These are phyloP conservation scores for Drosophila mojavensis DNA, from an alignment of 1,140 invertebrate genomes.

Conservation along the genomic window DNA sequence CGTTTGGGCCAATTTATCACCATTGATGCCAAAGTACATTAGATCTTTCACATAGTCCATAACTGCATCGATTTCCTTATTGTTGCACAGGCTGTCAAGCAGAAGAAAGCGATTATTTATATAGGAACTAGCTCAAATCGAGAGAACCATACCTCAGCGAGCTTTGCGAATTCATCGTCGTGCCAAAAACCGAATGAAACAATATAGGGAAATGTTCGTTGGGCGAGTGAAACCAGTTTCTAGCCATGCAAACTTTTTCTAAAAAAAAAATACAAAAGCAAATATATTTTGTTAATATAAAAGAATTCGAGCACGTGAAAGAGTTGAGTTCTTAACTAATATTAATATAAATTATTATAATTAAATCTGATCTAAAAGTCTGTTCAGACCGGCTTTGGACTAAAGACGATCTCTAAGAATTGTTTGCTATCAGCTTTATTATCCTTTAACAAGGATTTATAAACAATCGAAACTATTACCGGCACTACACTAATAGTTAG, in stretches of 20 bases:
- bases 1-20: slow-evolving; percentile 84
- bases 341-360: too few relatives aligned
- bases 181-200: slow-evolving; percentile 87
- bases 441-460: too few relatives aligned
- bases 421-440: too few relatives aligned
- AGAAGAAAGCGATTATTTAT: not conserved
- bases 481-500: too few relatives aligned
- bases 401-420: too few relatives aligned
- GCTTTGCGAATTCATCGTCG: slow-evolving; percentile 47
- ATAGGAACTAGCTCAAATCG: not conserved
- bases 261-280: not conserved
- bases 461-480: too few relatives aligned
- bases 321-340: too few relatives aligned
- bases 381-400: too few relatives aligned
- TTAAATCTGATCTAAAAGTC: too few relatives aligned
- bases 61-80: slow-evolving; percentile 87
- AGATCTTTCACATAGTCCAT: slow-evolving; percentile 85
- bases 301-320: too few relatives aligned
- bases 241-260: slow-evolving; percentile 60
- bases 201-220: slow-evolving; percentile 86
- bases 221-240: slow-evolving; percentile 78
- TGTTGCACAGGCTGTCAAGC: slow-evolving; percentile 62
- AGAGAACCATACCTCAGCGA: slow-evolving; percentile 58
- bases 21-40: slow-evolving; percentile 78
- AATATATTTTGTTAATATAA: too few relatives aligned